Evolutionary conservation across 2,888 invertebrate genomes (phyloP), one percentile per base, ranked within the genome.

Genomic region (Nycteola revayana): DNA sequence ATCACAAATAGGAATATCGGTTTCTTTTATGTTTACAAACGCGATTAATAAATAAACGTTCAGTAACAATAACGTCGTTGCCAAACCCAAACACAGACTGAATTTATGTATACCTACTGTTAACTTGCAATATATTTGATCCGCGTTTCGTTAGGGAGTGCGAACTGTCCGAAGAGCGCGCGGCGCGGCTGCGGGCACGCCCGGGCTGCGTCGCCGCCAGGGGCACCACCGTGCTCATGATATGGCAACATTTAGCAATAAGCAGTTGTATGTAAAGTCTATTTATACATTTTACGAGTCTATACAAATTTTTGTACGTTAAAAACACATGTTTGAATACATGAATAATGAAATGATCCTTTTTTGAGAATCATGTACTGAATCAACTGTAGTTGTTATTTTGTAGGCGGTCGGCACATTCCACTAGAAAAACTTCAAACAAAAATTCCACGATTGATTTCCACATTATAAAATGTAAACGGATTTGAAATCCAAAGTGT

Each of bases 211-310:
- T 42, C 55, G 46, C 53, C 58, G 54, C 50, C 45, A n/a, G 34
- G 42, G 40, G 58, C 57, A 59, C 62, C 27, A 21, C 58, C 41
- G 64, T 69, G 74, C 70, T 64, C 55, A 61, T 55, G 51, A 66
- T 54, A 70, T 59, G 67, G 79, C 75, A 79, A 84, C 77, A 74
- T 78, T 78, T 87, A 87, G 85, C 85, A 85, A 86, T 88, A 87
- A 87, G 84, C 87, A 83, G 79, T 82, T 83, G 81, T 85, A 84
- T 84, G 78, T 83, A 86, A 85, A 83, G 75, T 84, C 82, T 87
- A 86, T 86, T 86, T 87, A 86, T 87, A 88, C 79, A 87, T 82
- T 88, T 85, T 87, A 86, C 81, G 85, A 86, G 76, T 86, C 83
- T 88, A 86, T 88, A 88, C 87, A 87, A 77, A 76, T 79, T 87